Percentiles rank a stretch among this genome's conserved stretches.
Evolutionary conservation across 2,113 vertebrate species (phyloP).

Genomic region (Siniperca knerii): DNA sequence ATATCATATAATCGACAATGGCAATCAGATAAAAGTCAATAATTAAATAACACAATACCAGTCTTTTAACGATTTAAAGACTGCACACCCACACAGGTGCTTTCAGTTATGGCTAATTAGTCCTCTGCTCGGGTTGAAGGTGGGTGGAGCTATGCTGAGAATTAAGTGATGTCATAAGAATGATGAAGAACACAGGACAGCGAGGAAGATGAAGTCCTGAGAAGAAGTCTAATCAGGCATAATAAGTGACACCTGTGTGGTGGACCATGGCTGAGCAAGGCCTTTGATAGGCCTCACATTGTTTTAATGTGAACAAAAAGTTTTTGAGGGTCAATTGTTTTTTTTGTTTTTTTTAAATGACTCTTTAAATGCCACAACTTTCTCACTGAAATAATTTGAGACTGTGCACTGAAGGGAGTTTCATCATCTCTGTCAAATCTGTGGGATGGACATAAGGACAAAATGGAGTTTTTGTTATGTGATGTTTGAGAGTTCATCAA

Average conservation of each 20-base stretch:
- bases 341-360: neutral
- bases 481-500: constrained; percentile 52
- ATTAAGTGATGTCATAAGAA: neutral
- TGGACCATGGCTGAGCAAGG: neutral
- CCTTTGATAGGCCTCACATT: neutral
- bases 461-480: neutral
- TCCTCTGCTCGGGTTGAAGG: neutral
- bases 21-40: neutral
- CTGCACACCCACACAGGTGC: constrained; percentile 1
- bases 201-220: neutral
- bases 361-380: neutral
- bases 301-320: neutral
- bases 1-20: neutral
- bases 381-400: neutral
- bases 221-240: neutral
- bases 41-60: neutral
- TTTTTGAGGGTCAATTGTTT: neutral
- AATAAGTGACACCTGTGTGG: neutral
- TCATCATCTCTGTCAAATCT: constrained; percentile 1
- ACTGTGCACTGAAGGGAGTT: neutral
- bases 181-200: neutral
- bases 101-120: neutral
- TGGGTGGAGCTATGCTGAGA: neutral
- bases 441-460: neutral
- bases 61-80: neutral